These are phyloP conservation scores for Dinomys branickii DNA, from an alignment of 2,113 vertebrate genomes.

Conservation along the genomic window DNA sequence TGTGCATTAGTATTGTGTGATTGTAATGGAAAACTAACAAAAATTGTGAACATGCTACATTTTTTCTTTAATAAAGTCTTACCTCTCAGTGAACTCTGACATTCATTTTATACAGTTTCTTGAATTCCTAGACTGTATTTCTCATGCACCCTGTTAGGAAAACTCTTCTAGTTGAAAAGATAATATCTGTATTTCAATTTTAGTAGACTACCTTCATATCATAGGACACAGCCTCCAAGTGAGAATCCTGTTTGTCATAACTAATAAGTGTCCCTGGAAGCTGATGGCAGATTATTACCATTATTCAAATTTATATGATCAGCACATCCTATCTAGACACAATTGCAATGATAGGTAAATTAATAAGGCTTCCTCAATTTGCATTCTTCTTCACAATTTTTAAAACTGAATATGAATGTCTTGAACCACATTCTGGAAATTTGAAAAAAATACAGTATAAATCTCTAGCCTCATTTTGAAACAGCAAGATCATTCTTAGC, in stretches of 20 bases:
- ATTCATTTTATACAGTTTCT: constrained; percentile 16
- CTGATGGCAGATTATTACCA: constrained; percentile 33
- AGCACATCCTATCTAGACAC: neutral
- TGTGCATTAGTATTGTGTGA: neutral
- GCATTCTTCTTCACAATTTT: constrained; percentile 27
- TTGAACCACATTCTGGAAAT: constrained; percentile 13
- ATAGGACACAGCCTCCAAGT: neutral
- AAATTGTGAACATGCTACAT: neutral
- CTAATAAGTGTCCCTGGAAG: constrained; percentile 53
- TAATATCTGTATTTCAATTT: constrained; percentile 57
- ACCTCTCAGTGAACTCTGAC: constrained; percentile 6
- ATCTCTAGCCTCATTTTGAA: constrained; percentile 39
- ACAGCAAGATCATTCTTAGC: neutral
- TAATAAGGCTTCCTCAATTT: constrained; percentile 60
- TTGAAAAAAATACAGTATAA: neutral
- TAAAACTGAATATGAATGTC: constrained; percentile 15
- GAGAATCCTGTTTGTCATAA: constrained; percentile 33
- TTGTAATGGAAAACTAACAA: neutral
- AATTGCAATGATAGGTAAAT: constrained; percentile 64
- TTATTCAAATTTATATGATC: constrained; percentile 69
- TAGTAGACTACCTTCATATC: constrained; percentile 61
- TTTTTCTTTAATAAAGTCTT: neutral
- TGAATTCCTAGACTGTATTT: neutral
- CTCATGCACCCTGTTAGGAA: neutral
- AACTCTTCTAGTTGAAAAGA: constrained; percentile 44